Conservation (phyloP, 2,797 vertebrate genomes). For the Poeciliopsis infans region DNA sequence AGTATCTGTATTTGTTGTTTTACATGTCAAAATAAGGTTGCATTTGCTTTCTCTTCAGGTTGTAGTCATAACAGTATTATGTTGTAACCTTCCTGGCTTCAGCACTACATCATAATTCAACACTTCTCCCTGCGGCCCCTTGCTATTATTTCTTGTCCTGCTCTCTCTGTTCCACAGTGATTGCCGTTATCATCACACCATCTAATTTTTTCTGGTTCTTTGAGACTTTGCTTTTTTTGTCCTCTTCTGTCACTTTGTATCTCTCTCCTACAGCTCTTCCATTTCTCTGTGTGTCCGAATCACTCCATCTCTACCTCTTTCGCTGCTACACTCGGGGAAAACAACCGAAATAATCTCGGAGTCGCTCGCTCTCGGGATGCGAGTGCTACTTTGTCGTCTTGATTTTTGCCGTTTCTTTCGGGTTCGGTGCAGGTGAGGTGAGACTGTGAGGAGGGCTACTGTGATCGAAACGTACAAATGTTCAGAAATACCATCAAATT, state of each 20-base stretch:
- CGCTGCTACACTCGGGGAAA: constrained; percentile 27
- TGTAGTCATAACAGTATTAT: background rate
- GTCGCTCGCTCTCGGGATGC: constrained; percentile 8
- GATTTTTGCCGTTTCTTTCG: constrained; percentile 16
- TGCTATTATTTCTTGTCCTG: constrained; percentile 15
- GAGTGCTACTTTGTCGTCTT: constrained; percentile 1
- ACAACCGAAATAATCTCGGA: constrained; percentile 39
- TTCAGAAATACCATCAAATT: constrained; percentile 13
- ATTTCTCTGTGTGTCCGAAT: constrained; percentile 41
- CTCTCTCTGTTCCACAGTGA: constrained; percentile 8
- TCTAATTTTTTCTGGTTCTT: constrained; percentile 12
- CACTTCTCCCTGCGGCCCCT: background rate
- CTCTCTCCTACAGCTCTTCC: constrained; percentile 31
- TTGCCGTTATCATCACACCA: constrained; percentile 28
- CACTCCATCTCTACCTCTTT: constrained; percentile 32
- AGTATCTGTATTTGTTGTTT: background rate
- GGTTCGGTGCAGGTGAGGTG: constrained; percentile 12
- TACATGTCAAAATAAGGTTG: background rate
- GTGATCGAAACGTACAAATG: background rate
- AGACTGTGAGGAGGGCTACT: background rate
- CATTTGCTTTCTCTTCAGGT: background rate
- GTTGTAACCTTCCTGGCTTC: background rate
- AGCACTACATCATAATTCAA: background rate
- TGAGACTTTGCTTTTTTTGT: constrained; percentile 23
- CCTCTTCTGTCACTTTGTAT: constrained; percentile 52